Base-by-base conservation (phyloP, 2,888 invertebrate genomes). In the Stenoptilia bipunctidactyla region DNA sequence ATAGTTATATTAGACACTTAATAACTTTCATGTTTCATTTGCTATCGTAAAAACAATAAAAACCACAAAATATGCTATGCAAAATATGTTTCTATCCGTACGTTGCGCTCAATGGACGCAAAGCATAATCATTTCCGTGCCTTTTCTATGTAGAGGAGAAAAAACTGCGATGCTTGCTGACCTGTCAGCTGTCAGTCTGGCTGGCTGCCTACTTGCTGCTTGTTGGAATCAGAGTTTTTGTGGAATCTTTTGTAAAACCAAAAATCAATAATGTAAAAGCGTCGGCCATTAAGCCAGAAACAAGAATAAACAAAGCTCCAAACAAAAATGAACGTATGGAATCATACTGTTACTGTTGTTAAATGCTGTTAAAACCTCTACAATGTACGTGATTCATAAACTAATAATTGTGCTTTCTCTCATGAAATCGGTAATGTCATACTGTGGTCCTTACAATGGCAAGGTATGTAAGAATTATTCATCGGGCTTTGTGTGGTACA, bases 361-460 rank as follows among this genome's bases (percentile, higher is more conserved):
- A 4, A 30, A 30, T 30, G n/a, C 30, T n/a, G n/a, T 3, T 51
- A 58, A 58, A 65, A 63, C 61, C 58, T 55, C 50, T 49, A 67
- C 65, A 65, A 80, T 79, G 79, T 63, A 65, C 62, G 58, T 66
- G 53, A 58, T 59, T 49, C 57, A 46, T 53, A 64, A 60, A 58
- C 44, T 70, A 55, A 59, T 74, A 55, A 53, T 67, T 57, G 67
- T 79, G 56, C 65, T 80, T 56, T 61, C 74, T 51, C 56, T 68
- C 45, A 59, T 70, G 51, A 75, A 75, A 58, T 80, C 77, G 46
- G 83, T 79, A 60, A 68, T 74, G 60, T 92, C 94, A 44, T 93
- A 92, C 70, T 96, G 96, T 85, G 92, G 92, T 40, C 90, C 91
- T 27, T 96, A 96, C 72, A 91, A 90, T 84, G 96, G 96, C 40